Conservation (phyloP, 1,140 invertebrate genomes). For the Phortica variegata region DNA sequence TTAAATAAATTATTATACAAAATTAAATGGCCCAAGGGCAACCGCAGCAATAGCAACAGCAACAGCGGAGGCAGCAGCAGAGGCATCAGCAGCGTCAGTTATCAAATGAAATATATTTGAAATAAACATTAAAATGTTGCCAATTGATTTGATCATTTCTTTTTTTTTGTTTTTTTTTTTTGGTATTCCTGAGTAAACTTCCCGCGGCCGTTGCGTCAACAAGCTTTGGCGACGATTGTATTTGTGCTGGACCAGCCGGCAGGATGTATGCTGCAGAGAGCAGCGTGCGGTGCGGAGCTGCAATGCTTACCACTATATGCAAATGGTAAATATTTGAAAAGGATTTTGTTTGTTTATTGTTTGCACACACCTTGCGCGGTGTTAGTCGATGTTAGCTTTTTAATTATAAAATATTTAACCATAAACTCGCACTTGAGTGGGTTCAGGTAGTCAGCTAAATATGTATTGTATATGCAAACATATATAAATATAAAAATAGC, state of each 20-base stretch:
- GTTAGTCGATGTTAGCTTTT: conserved; percentile 57
- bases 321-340: conserved; percentile 56
- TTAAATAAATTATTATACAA: conserved; percentile 54
- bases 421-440: conserved; percentile 52
- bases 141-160: no score
- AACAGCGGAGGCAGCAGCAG: no score
- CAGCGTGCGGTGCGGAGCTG: no score
- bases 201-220: no score
- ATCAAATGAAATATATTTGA: no score
- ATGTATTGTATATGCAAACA: conserved; percentile 5
- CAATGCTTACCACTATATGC: conserved; percentile 51
- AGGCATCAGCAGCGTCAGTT: no score
- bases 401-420: conserved; percentile 58
- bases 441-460: not conserved
- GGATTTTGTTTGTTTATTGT: conserved; percentile 57
- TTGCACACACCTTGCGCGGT: conserved; percentile 55
- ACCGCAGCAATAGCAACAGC: not conserved
- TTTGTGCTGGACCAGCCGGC: no score
- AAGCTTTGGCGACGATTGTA: no score
- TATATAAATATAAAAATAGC: not conserved
- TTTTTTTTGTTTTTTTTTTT: no score
- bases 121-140: no score
- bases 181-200: no score
- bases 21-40: conserved; percentile 53
- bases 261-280: no score